A percentile compares a stretch with the other conserved stretches of the same genome.
These are phyloP conservation scores for Brachypteracias leptosomus DNA, from an alignment of 2,113 vertebrate genomes.

Conservation along the genomic window DNA sequence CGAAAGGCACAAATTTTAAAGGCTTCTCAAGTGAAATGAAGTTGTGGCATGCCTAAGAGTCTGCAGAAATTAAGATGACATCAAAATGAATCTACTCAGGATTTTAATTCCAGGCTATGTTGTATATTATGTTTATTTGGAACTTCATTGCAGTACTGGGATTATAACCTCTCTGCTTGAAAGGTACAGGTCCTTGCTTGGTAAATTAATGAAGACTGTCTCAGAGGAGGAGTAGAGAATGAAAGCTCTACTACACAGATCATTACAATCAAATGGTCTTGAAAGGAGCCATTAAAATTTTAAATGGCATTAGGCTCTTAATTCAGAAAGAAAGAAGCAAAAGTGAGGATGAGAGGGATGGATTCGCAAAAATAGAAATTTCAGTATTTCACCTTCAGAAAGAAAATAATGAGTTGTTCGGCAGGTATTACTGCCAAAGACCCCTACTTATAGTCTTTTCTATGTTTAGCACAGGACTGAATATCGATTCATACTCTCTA, in stretches of 20 bases:
- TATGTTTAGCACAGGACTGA: neutral
- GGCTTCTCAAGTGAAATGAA: neutral
- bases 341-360: neutral
- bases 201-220: neutral
- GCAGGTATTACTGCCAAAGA: neutral
- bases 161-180: neutral
- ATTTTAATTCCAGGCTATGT: neutral
- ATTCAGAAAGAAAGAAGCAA: neutral
- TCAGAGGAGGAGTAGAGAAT: neutral
- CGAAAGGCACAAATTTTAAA: neutral
- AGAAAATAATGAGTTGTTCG: constrained; percentile 5
- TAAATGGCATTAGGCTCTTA: neutral
- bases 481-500: constrained; percentile 15
- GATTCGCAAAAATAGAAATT: neutral
- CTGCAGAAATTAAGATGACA: neutral
- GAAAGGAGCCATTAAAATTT: neutral
- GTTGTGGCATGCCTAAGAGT: neutral
- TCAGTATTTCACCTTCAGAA: neutral
- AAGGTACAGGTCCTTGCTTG: neutral
- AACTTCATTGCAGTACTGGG: neutral
- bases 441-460: neutral
- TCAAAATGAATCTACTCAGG: neutral
- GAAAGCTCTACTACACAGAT: neutral
- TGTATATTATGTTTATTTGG: neutral
- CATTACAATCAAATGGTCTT: neutral